Evolutionary conservation across 2,797 vertebrate genomes (phyloP).

Genomic region (Trachops cirrhosus): DNA sequence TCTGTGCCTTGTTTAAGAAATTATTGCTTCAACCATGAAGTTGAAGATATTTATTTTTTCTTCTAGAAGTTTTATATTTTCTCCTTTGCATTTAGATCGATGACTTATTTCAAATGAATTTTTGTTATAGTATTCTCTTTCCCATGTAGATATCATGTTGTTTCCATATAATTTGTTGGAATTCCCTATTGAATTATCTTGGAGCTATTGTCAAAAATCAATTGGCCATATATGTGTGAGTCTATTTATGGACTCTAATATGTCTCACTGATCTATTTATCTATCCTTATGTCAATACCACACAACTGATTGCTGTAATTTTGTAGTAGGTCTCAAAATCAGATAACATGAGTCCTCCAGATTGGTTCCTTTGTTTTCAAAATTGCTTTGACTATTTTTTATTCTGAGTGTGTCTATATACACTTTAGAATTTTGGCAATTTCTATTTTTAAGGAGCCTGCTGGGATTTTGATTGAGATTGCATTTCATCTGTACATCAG

Average conservation of each 20-base stretch:
- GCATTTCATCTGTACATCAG: not conserved
- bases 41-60: not conserved
- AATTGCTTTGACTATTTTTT: not conserved
- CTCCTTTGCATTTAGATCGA: not conserved
- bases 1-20: not conserved
- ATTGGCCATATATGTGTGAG: not conserved
- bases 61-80: conserved; percentile 8
- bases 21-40: not conserved
- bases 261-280: not conserved
- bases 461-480: not conserved
- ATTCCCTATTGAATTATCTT: not conserved
- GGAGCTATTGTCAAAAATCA: not conserved
- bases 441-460: not conserved
- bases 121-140: not conserved
- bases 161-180: not conserved
- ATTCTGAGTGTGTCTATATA: not conserved
- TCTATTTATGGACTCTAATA: not conserved
- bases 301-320: not conserved
- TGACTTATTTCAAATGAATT: not conserved
- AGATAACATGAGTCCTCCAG: not conserved
- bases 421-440: conserved; percentile 17
- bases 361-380: not conserved
- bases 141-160: not conserved
- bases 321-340: not conserved
- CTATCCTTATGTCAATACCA: not conserved